These are phyloP conservation scores for Ennomos erosarius DNA, from an alignment of 2,888 invertebrate species.

Conservation along the genomic window DNA sequence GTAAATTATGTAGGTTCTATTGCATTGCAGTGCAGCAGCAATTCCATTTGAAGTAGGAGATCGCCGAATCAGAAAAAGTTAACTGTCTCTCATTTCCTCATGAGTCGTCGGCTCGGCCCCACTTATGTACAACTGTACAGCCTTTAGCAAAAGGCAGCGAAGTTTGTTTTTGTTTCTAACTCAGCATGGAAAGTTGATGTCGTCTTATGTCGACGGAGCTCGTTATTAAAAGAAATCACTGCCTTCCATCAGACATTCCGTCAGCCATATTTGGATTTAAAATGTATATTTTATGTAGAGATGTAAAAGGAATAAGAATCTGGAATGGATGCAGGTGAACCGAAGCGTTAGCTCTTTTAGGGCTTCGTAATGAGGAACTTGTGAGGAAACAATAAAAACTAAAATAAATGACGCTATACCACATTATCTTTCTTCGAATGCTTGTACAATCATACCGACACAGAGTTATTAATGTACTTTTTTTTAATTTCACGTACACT, in stretches of 20 bases:
- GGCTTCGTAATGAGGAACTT: constrained; percentile 55
- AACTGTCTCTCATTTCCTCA: constrained; percentile 12
- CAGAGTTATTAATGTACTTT: too few species aligned
- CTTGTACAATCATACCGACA: constrained; percentile 3
- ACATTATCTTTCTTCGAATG: constrained; percentile 21
- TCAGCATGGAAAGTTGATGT: constrained; percentile 77
- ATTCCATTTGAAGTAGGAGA: constrained; percentile 26
- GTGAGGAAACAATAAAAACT: constrained; percentile 36
- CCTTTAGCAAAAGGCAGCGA: constrained; percentile 12
- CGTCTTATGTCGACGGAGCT: constrained; percentile 67
- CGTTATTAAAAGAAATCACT: constrained; percentile 79
- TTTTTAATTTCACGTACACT: too few species aligned
- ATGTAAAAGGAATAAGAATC: constrained; percentile 68
- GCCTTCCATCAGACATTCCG: constrained; percentile 63
- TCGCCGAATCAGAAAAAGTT: constrained; percentile 16
- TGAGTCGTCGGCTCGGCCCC: constrained; percentile 7
- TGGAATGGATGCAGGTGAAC: constrained; percentile 62
- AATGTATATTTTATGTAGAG: constrained; percentile 67
- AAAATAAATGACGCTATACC: constrained; percentile 24
- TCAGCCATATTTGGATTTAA: constrained; percentile 68
- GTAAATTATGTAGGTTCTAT: constrained; percentile 13
- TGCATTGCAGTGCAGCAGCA: constrained; percentile 5
- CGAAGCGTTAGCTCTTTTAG: constrained; percentile 42
- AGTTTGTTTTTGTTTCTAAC: constrained; percentile 70
- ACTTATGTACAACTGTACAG: constrained; percentile 15